A percentile compares a stretch with the other conserved stretches of the same genome.
These are phyloP conservation scores for Ondatra zibethicus DNA, from an alignment of 2,113 vertebrate species.

Conservation along the genomic window DNA sequence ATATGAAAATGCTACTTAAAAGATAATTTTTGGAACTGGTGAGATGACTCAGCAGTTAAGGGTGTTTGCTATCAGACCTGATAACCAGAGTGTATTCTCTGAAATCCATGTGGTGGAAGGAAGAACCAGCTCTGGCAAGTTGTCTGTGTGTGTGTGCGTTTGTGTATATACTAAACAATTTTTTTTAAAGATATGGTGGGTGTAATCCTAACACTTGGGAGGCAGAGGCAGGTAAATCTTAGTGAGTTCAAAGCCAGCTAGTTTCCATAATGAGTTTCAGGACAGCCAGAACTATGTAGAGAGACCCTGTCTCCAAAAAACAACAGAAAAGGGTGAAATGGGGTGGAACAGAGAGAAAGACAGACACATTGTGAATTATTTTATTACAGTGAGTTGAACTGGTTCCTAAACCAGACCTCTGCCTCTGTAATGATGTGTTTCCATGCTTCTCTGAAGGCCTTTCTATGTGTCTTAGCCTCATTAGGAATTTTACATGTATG, in stretches of 20 bases:
- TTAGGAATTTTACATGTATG: not conserved
- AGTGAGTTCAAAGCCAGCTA: not conserved
- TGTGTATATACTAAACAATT: no score
- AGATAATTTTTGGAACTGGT: not conserved
- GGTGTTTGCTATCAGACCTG: not conserved
- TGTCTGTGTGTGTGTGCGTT: no score
- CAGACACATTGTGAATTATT: not conserved
- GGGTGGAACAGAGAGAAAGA: not conserved
- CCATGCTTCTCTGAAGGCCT: not conserved
- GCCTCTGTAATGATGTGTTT: not conserved
- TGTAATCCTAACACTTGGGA: not conserved
- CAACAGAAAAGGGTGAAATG: not conserved
- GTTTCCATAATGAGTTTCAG: not conserved
- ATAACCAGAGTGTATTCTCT: not conserved
- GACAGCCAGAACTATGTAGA: not conserved
- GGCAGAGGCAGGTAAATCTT: not conserved
- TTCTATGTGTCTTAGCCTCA: not conserved
- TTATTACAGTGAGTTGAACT: not conserved
- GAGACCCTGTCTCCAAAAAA: not conserved
- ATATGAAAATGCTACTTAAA: constrained; percentile 10
- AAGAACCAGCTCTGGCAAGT: not conserved
- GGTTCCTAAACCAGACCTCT: not conserved
- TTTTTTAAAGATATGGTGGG: not conserved
- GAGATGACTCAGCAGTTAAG: not conserved
- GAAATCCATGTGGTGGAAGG: not conserved